Evolutionary conservation across 2,113 vertebrate genomes (phyloP).

Genomic region (Geothlypis trichas): DNA sequence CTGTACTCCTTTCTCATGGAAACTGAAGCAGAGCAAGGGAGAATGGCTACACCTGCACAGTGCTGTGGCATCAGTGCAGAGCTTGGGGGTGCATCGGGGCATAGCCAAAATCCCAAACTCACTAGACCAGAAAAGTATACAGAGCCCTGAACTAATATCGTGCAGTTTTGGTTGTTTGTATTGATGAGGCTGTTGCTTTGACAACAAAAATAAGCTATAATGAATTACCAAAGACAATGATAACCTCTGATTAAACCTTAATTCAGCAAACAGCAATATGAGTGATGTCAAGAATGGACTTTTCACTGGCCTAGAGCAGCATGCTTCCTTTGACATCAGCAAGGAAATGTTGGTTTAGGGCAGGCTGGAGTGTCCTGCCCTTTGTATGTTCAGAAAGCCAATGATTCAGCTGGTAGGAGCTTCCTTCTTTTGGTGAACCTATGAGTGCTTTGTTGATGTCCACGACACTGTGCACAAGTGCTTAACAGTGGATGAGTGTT

Average conservation of each 20-base stretch:
- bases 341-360: background rate
- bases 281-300: background rate
- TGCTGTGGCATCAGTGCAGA: background rate
- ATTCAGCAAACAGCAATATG: background rate
- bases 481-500: conserved; percentile 4
- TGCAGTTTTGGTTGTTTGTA: background rate
- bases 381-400: background rate
- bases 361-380: background rate
- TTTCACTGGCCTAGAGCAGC: background rate
- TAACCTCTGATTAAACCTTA: background rate
- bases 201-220: background rate
- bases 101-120: background rate
- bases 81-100: background rate
- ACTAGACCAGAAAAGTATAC: background rate
- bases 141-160: background rate
- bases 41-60: background rate
- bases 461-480: accelerated
- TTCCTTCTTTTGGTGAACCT: background rate
- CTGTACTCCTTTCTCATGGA: background rate
- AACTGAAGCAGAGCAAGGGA: background rate
- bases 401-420: background rate
- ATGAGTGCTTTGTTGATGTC: background rate
- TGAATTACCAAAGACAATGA: background rate
- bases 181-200: background rate
- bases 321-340: background rate